Conservation (phyloP, 1,140 invertebrate genomes). For the Drosophila oshimai region DNA sequence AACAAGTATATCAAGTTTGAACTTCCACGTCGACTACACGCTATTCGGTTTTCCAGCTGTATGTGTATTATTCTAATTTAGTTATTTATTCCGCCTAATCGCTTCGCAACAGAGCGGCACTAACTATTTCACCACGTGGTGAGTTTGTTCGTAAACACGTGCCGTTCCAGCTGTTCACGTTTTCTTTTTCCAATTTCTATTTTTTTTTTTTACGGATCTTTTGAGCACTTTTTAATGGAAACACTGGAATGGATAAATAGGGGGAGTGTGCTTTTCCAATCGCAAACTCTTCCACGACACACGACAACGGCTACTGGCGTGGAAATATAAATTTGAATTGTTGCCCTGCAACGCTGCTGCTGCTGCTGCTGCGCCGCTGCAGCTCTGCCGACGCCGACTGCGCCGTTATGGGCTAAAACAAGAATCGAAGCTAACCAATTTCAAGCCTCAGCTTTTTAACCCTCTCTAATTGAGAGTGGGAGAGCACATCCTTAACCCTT, state of each 20-base stretch:
- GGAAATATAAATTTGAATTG: conserved; percentile 26
- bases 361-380: background rate
- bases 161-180: conserved; percentile 17
- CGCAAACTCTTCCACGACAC: conserved; percentile 48
- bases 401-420: background rate
- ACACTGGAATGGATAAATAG: background rate
- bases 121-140: conserved; percentile 22
- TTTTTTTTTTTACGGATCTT: conserved; percentile 2
- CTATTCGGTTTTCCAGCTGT: background rate
- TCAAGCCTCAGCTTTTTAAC: background rate
- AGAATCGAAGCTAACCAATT: conserved; percentile 14
- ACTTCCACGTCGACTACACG: conserved; percentile 31
- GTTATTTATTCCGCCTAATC: conserved; percentile 21
- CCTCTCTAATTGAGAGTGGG: background rate
- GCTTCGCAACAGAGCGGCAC: conserved; percentile 36
- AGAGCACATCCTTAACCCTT: no score
- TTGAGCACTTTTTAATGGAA: conserved; percentile 16
- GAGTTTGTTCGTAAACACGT: conserved; percentile 25
- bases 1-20: conserved; percentile 51
- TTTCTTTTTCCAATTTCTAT: background rate
- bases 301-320: conserved; percentile 58
- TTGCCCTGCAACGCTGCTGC: conserved; percentile 12
- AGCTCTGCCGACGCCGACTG: background rate
- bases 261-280: background rate
- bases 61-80: conserved; percentile 42